Conservation (phyloP, 2,888 invertebrate genomes). For the Andrena camellia region DNA sequence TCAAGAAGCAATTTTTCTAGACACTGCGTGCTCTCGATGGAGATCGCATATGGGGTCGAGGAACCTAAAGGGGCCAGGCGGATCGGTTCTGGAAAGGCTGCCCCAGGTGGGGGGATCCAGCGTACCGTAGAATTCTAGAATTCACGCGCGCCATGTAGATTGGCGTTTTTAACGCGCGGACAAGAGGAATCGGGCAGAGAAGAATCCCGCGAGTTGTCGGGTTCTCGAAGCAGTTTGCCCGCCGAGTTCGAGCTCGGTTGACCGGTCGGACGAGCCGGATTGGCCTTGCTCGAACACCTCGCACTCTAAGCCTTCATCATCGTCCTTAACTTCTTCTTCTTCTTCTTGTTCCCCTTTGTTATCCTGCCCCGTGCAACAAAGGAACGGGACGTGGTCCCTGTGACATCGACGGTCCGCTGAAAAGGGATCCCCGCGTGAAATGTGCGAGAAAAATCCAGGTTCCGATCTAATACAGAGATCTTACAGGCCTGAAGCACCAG, state of each 20-base stretch:
- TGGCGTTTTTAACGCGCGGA: constrained; percentile 33
- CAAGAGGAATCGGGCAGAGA: constrained; percentile 46
- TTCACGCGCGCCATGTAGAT: constrained; percentile 30
- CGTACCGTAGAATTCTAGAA: constrained; percentile 1
- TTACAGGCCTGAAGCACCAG: too few species aligned
- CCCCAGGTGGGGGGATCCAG: not conserved
- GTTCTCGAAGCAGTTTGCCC: constrained; percentile 61
- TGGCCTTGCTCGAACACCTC: constrained; percentile 76
- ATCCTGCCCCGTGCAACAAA: constrained; percentile 33
- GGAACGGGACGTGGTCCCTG: not conserved
- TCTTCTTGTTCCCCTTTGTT: constrained; percentile 43
- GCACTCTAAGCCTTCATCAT: constrained; percentile 69
- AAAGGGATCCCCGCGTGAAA: not conserved
- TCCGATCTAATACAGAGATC: not conserved
- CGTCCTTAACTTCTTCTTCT: constrained; percentile 50
- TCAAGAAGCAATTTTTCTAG: too few species aligned
- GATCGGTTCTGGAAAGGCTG: not conserved
- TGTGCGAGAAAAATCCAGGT: not conserved
- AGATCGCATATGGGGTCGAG: not conserved
- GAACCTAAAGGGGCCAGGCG: not conserved
- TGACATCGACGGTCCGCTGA: constrained; percentile 4
- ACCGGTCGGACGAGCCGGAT: constrained; percentile 77
- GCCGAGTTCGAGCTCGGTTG: constrained; percentile 73
- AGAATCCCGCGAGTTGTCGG: constrained; percentile 44
- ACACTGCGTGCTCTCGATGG: too few species aligned